Evolutionary conservation across 1,140 invertebrate species (phyloP).

Genomic region (Protaetia brevitarsis): DNA sequence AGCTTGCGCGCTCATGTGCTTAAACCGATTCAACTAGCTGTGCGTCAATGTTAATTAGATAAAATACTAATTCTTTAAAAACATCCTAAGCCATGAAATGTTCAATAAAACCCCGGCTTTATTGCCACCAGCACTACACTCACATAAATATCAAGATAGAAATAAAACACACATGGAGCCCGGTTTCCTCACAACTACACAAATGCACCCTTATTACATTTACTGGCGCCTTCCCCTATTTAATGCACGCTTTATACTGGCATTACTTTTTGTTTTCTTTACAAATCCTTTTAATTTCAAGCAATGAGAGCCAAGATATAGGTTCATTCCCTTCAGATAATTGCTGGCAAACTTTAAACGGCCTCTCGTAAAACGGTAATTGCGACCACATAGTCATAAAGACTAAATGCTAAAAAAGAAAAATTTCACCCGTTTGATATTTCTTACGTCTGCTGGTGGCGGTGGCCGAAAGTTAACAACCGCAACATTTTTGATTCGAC

Average conservation of each 20-base stretch:
- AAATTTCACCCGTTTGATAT: neutral
- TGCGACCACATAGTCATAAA: neutral
- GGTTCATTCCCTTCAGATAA: neutral
- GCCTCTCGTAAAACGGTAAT: neutral
- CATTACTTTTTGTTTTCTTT: neutral
- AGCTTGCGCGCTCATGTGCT: no score
- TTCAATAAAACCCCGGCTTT: no score
- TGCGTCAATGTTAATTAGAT: no score
- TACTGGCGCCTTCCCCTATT: neutral
- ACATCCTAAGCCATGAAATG: no score
- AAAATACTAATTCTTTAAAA: no score
- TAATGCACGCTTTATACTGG: neutral
- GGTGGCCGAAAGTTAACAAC: neutral
- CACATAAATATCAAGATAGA: no score
- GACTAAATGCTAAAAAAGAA: neutral
- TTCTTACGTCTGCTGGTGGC: neutral
- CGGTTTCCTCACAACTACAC: no score
- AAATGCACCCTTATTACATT: neutral
- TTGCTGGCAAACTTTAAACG: neutral
- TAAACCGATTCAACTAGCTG: no score
- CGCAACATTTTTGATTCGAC: conserved; percentile 1
- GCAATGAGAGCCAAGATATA: neutral
- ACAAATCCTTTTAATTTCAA: neutral
- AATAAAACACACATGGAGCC: no score
- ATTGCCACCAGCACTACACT: no score